Conservation (phyloP, 2,888 invertebrate genomes). For the Oscheius sp. region DNA sequence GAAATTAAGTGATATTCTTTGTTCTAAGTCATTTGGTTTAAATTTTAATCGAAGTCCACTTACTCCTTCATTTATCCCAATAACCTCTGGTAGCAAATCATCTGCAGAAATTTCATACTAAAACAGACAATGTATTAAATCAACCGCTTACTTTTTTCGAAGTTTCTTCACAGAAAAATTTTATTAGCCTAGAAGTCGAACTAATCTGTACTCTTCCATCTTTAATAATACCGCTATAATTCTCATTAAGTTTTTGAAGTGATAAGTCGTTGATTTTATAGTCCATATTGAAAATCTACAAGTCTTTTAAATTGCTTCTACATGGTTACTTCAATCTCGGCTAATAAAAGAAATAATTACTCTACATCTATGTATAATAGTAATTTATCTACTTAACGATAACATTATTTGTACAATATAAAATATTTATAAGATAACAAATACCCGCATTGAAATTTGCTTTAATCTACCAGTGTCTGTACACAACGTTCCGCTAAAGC, state of each 20-base stretch:
- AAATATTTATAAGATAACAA: no score
- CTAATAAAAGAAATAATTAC: no score
- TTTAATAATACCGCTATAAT: conserved; percentile 16
- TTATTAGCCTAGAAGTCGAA: background rate
- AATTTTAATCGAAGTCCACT: conserved; percentile 1
- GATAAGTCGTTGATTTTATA: conserved; percentile 1
- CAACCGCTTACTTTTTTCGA: background rate
- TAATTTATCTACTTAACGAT: no score
- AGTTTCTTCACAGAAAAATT: conserved; percentile 5
- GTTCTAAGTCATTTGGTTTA: conserved; percentile 1
- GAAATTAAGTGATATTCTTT: background rate
- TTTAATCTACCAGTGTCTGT: background rate
- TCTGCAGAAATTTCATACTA: conserved; percentile 4
- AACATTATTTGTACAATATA: no score
- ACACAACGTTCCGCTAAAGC: background rate
- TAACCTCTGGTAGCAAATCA: conserved; percentile 3
- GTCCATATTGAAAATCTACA: background rate
- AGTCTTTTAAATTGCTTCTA: no score
- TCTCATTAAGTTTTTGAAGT: background rate
- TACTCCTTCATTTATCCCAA: background rate
- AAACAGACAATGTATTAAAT: background rate
- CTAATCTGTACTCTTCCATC: background rate
- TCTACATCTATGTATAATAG: no score
- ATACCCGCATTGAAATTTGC: no score
- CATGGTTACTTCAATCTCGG: background rate